phyloP scores from a whole-genome alignment of 1,140 invertebrate species.

The Harpegnathos saltator region DNA sequence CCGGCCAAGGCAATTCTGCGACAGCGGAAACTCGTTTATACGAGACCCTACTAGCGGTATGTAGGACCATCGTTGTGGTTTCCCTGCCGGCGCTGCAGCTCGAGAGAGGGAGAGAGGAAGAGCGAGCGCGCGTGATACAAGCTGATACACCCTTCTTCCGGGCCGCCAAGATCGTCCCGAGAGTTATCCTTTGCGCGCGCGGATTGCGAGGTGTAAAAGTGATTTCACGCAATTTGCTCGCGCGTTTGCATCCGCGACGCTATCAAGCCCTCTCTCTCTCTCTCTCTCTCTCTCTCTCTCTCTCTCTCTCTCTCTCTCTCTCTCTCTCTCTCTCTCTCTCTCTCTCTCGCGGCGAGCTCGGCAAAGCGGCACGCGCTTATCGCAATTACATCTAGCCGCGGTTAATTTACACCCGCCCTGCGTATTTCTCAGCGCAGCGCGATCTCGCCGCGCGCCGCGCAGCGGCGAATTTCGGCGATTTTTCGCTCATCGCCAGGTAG shows the following conservation, averaged over 20 bases:
- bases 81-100: neutral
- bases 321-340: no score
- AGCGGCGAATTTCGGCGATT: no score
- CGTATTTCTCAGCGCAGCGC: no score
- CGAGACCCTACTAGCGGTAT: constrained; percentile 51
- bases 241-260: neutral
- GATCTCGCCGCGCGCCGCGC: no score
- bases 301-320: no score
- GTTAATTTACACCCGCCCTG: neutral
- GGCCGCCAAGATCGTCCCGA: constrained; percentile 37
- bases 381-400: neutral
- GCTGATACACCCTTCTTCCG: constrained; percentile 33
- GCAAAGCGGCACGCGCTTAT: neutral
- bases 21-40: constrained; percentile 62
- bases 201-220: constrained; percentile 42
- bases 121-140: constrained; percentile 12
- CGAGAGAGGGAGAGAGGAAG: neutral
- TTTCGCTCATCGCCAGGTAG: no score
- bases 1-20: constrained; percentile 49
- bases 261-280: no score
- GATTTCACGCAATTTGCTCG: constrained; percentile 25
- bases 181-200: constrained; percentile 40
- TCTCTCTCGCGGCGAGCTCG: no score
- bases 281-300: no score
- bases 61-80: constrained; percentile 56